These are phyloP conservation scores for Engraulis encrasicolus DNA, from an alignment of 2,113 vertebrate species.

Conservation along the genomic window DNA sequence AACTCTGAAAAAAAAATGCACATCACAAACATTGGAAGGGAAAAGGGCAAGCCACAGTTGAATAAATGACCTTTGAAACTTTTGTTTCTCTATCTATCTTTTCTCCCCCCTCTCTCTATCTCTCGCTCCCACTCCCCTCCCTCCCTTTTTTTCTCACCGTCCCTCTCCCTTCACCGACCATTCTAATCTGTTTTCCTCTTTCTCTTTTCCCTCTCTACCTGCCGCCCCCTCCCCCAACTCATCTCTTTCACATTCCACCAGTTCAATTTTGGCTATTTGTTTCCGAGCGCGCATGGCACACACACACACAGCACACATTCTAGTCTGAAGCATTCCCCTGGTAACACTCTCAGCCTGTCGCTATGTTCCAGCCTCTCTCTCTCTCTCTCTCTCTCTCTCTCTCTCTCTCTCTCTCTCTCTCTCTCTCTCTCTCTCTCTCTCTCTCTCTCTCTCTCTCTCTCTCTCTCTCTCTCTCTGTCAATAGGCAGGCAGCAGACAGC, in stretches of 20 bases:
- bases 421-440: too few species aligned
- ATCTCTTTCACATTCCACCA: too few species aligned
- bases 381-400: too few species aligned
- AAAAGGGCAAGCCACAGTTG: constrained; percentile 34
- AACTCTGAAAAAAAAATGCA: neutral
- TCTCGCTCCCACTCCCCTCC: neutral
- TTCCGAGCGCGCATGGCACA: too few species aligned
- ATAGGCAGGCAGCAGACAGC: constrained; percentile 19
- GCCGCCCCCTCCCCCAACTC: too few species aligned
- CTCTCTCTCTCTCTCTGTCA: too few species aligned
- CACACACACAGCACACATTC: constrained; percentile 3
- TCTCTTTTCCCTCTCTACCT: too few species aligned
- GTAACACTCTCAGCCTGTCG: constrained; percentile 8
- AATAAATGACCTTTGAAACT: constrained; percentile 40
- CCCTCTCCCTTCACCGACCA: too few species aligned
- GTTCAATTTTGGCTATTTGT: constrained; percentile 9
- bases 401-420: too few species aligned
- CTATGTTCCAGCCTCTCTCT: constrained; percentile 26
- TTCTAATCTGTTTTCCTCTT: too few species aligned
- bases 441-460: too few species aligned
- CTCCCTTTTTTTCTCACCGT: too few species aligned
- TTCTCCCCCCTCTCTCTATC: neutral
- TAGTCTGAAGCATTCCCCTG: constrained; percentile 20
- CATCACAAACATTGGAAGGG: neutral
- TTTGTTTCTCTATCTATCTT: neutral